Conservation (phyloP, 2,797 vertebrate genomes). For the Diceros bicornis region DNA sequence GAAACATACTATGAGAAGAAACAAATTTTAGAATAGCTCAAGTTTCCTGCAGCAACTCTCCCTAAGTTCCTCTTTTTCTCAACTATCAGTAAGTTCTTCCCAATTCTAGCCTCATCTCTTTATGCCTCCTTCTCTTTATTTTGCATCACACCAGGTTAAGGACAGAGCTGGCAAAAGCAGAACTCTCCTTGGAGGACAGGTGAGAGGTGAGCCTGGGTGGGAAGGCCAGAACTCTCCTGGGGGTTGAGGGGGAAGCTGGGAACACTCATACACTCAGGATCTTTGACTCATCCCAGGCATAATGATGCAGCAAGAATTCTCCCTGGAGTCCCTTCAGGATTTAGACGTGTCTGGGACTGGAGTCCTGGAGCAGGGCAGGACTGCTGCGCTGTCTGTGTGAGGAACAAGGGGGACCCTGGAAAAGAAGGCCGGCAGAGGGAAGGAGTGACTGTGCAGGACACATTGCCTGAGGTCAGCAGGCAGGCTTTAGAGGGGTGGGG, state of each 20-base stretch:
- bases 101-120: background rate
- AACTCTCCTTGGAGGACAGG: background rate
- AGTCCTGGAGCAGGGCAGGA: too few relatives aligned
- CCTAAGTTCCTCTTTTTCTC: background rate
- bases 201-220: background rate
- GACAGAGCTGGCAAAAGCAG: background rate
- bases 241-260: background rate
- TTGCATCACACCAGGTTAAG: background rate
- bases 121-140: background rate
- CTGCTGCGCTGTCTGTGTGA: background rate
- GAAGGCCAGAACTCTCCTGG: background rate
- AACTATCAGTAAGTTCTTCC: background rate
- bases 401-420: background rate
- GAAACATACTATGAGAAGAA: background rate
- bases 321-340: background rate
- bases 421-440: background rate
- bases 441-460: background rate
- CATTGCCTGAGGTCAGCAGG: background rate
- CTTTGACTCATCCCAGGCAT: background rate
- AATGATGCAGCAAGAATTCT: background rate
- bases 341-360: background rate
- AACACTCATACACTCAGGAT: background rate
- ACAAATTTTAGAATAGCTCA: background rate
- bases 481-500: background rate
- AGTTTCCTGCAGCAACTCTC: background rate